These are phyloP conservation scores for Drosophila pseudotakahashii DNA, from an alignment of 2,888 invertebrate species.

Conservation along the genomic window DNA sequence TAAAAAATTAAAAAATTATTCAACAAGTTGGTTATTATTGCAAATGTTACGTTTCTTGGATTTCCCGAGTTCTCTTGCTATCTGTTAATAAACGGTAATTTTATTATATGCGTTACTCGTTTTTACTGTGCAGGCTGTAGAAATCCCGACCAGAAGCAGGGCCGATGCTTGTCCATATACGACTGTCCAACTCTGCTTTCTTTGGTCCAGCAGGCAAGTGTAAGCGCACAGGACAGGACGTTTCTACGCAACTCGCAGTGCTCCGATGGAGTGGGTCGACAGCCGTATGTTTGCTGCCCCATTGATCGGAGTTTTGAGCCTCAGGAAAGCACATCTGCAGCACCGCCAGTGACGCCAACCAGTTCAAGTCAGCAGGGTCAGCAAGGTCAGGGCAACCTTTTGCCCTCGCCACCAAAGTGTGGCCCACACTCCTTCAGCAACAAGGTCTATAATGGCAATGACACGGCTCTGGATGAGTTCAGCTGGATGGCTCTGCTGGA, in stretches of 20 bases:
- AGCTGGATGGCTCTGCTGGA: conserved; percentile 89
- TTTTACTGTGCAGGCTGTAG: conserved; percentile 85
- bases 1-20: background rate
- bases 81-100: background rate
- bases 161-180: conserved; percentile 80
- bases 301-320: conserved; percentile 60
- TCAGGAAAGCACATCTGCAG: conserved; percentile 11
- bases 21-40: background rate
- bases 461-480: conserved; percentile 87
- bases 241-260: conserved; percentile 81
- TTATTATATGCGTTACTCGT: background rate
- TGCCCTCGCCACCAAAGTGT: conserved; percentile 80
- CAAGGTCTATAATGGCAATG: conserved; percentile 87
- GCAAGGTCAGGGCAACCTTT: conserved; percentile 61
- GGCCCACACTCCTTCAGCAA: conserved; percentile 82
- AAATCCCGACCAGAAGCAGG: conserved; percentile 80
- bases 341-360: conserved; percentile 1
- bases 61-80: background rate
- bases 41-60: background rate
- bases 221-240: conserved; percentile 52
- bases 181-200: conserved; percentile 76
- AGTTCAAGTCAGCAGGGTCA: conserved; percentile 10
- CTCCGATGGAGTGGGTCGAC: conserved; percentile 65
- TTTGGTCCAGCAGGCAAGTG: conserved; percentile 53
- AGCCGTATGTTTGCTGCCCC: conserved; percentile 82